Conservation (phyloP, 2,113 vertebrate genomes). For the Candoia aspera region DNA sequence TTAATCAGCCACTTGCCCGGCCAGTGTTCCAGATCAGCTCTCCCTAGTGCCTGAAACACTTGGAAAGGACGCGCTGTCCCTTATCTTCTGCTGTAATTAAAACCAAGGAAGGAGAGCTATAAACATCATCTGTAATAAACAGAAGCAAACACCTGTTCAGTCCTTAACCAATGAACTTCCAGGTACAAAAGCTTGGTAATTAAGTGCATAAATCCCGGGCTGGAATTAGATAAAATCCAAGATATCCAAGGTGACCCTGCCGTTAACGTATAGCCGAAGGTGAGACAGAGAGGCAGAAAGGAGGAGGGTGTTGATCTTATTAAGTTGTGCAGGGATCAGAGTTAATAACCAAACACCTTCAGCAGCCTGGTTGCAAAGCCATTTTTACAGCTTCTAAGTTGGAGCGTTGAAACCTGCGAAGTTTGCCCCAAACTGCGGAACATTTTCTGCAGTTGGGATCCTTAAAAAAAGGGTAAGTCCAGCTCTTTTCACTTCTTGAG, state of each 20-base stretch:
- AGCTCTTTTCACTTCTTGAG: no score
- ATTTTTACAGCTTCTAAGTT: no score
- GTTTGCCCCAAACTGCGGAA: no score
- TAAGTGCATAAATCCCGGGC: conserved; percentile 43
- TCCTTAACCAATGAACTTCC: not conserved
- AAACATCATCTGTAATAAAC: not conserved
- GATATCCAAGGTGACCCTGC: not conserved
- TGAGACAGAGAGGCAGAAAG: not conserved
- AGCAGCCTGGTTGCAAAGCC: no score
- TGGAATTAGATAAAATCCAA: not conserved
- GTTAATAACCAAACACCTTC: no score
- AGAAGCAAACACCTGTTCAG: not conserved
- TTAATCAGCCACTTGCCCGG: no score
- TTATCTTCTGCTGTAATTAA: conserved; percentile 37
- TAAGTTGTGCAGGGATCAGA: not conserved
- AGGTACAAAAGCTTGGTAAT: not conserved
- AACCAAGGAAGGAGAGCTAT: not conserved
- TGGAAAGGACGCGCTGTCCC: not conserved
- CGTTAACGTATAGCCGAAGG: not conserved
- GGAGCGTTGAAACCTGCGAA: no score
- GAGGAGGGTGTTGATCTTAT: not conserved
- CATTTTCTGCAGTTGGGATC: no score
- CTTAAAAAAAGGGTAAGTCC: no score
- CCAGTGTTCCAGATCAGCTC: accelerated
- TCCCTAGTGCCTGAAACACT: not conserved